Base-by-base conservation (phyloP, 2,113 vertebrate species). In the Seriola rivoliana region DNA sequence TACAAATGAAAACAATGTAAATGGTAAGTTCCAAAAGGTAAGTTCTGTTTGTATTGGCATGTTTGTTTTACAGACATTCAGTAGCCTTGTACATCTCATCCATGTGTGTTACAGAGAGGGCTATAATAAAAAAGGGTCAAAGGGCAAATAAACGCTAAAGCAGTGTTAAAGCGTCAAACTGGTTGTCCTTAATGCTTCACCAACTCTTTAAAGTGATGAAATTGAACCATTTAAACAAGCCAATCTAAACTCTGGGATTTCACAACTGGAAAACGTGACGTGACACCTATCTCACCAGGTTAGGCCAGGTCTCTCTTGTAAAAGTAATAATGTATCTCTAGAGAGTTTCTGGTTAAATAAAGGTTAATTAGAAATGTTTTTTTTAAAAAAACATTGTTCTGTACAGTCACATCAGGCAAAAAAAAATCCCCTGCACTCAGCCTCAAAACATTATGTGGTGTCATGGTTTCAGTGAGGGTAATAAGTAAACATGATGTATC, bases 191-290 rank as follows among this genome's bases (percentile, higher is more conserved):
- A 52, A 40, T 29, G n/a, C 59, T 36, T 52, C 42, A 71, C 34
- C 42, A 14, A 58, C 54, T 4, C 17, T 48, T 58, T 54, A 57
- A 69, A 50, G 55, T n/a, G 16, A 62, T 50, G 9, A 40, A 70
- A 52, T n/a, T 40, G 32, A 23, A n/a, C 8, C 8, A n/a, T 71
- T 64, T 42, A 5, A 55, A 71, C 9, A 36, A 46, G 19, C 25
- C 19, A 1, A 34, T 42, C 25, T 71, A 11, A 71, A 34, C 16
- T 19, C 17, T 59, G 59, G 25, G 40, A 54, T 57, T 50, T 63
- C 46, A 71, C 48, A 42, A 19, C 12, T 64, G 59, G 19, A 80
- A 57, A 71, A 46, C 34, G 23, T 57, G n/a, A 25, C 54, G 17
- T 10, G 52, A n/a, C 52, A 54, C 52, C 50, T 9, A 1, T n/a